These are phyloP conservation scores for Phaethon lepturus DNA, from an alignment of 2,113 vertebrate species.

Conservation along the genomic window DNA sequence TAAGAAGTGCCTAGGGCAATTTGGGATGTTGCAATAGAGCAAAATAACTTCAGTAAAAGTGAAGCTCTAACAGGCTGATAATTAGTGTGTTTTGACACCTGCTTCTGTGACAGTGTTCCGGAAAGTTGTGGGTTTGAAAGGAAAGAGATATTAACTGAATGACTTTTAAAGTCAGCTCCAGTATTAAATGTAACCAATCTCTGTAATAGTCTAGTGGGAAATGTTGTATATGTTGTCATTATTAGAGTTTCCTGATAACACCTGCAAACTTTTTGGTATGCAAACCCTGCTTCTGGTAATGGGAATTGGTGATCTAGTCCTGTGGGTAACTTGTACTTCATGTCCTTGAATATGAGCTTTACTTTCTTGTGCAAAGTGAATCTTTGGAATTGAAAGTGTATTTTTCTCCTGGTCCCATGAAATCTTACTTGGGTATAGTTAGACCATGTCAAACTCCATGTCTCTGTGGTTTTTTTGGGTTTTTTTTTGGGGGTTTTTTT, in stretches of 20 bases:
- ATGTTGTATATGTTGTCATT: not conserved
- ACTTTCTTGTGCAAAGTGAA: not conserved
- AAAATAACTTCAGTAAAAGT: not conserved
- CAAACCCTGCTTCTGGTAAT: not conserved
- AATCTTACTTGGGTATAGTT: not conserved
- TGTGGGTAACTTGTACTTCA: not conserved
- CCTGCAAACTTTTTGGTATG: not conserved
- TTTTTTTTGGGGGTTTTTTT: too few species aligned
- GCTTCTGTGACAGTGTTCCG: not conserved
- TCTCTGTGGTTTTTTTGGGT: not conserved
- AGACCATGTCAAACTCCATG: not conserved
- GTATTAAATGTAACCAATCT: not conserved
- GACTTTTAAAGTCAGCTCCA: not conserved
- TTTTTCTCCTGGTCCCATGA: not conserved
- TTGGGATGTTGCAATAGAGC: not conserved
- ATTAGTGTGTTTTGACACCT: slow-evolving; percentile 23
- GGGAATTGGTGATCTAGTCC: not conserved
- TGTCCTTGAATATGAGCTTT: not conserved
- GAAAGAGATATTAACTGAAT: not conserved
- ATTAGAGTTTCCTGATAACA: not conserved
- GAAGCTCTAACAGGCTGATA: not conserved
- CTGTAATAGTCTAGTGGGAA: not conserved
- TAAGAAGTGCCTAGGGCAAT: slow-evolving; percentile 39
- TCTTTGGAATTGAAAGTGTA: not conserved
- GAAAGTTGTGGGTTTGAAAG: not conserved